phyloP scores from a whole-genome alignment of 2,797 vertebrate genomes.

The Ptychadena robeensis region DNA sequence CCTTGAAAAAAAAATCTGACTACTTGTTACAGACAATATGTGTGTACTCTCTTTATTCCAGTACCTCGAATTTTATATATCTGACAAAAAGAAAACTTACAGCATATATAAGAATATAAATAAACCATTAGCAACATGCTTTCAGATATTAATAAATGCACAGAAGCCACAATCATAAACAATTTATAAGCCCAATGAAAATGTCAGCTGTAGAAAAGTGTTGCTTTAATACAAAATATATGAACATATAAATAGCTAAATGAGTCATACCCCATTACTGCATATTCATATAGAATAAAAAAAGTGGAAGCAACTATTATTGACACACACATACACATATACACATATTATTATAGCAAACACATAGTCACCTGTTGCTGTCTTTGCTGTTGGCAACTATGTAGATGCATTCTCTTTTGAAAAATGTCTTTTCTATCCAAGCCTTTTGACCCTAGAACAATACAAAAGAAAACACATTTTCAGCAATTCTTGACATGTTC shows the following conservation, averaged over 20 bases:
- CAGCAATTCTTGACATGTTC: not conserved
- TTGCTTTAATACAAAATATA: not conserved
- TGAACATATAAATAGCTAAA: not conserved
- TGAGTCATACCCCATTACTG: not conserved
- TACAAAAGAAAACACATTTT: not conserved
- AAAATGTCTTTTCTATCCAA: slow-evolving; percentile 96
- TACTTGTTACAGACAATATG: too few relatives aligned
- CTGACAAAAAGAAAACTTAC: not conserved
- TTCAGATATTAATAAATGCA: not conserved
- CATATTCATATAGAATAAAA: not conserved
- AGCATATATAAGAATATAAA: not conserved
- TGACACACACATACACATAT: not conserved
- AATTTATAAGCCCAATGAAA: not conserved
- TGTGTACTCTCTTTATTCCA: too few relatives aligned
- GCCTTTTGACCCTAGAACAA: slow-evolving; percentile 84
- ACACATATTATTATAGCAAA: not conserved
- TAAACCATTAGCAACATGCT: not conserved
- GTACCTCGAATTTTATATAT: not conserved
- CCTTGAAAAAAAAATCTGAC: too few relatives aligned
- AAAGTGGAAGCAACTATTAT: not conserved
- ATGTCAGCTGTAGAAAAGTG: not conserved
- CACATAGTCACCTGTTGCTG: slow-evolving; percentile 79
- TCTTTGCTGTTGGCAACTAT: slow-evolving; percentile 90
- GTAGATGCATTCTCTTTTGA: slow-evolving; percentile 90
- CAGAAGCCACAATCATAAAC: not conserved